A percentile compares a stretch with the other conserved stretches of the same genome.
phyloP scores from a whole-genome alignment of 2,797 vertebrate genomes.

The Diplodus puntazzo region DNA sequence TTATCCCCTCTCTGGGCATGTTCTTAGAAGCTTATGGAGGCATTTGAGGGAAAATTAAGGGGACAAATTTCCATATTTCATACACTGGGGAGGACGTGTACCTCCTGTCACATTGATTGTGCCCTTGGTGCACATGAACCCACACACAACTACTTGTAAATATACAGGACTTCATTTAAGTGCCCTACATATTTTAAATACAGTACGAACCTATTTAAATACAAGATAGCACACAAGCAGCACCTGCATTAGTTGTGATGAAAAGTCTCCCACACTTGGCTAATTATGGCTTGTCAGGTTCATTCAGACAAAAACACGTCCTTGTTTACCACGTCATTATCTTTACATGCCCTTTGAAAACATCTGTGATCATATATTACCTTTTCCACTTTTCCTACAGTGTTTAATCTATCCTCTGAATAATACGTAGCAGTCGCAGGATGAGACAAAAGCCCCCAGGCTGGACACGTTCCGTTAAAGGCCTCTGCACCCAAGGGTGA shows the following conservation, averaged over 20 bases:
- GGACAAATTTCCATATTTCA: neutral
- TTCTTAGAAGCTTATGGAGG: neutral
- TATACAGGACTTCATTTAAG: neutral
- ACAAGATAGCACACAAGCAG: neutral
- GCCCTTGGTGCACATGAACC: neutral
- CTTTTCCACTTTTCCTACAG: neutral
- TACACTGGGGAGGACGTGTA: neutral
- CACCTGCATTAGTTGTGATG: neutral
- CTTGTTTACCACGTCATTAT: neutral
- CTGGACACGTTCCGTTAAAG: neutral
- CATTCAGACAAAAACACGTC: neutral
- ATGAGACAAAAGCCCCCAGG: neutral
- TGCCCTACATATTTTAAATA: neutral
- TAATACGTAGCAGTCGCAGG: neutral
- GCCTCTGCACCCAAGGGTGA: constrained; percentile 11
- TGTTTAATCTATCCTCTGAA: neutral
- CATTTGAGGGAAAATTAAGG: neutral
- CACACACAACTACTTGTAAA: neutral
- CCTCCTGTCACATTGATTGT: neutral
- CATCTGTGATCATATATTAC: neutral
- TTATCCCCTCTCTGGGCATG: neutral
- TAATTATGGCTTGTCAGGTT: too few relatives aligned
- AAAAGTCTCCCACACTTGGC: neutral
- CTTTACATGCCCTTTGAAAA: neutral
- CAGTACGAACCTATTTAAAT: neutral